Evolutionary conservation across 1,140 invertebrate genomes (phyloP).

Genomic region (Aphidius gifuensis): DNA sequence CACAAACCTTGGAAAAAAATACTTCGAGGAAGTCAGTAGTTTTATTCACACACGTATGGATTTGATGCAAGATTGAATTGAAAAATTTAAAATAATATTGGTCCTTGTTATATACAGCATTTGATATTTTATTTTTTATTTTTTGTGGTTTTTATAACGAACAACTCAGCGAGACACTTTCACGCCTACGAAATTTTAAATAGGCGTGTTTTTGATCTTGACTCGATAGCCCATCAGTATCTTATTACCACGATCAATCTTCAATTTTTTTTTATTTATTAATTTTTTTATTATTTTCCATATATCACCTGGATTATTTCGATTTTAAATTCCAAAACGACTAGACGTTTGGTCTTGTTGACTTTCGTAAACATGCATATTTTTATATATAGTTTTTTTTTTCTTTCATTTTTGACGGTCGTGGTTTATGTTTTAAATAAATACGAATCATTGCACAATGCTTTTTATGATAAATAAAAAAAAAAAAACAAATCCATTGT

Average conservation of each 20-base stretch:
- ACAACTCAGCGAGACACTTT: slow-evolving; percentile 7
- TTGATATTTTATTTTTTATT: slow-evolving; percentile 5
- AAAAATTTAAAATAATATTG: neutral
- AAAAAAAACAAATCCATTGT: no score
- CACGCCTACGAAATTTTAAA: slow-evolving; percentile 15
- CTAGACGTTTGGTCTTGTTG: no score
- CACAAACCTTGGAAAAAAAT: slow-evolving; percentile 17
- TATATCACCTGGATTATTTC: neutral
- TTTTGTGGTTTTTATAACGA: slow-evolving; percentile 2
- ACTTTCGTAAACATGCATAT: no score
- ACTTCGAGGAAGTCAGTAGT: slow-evolving; percentile 3
- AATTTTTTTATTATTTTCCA: neutral
- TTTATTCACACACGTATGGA: neutral
- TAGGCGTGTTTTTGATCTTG: slow-evolving; percentile 13
- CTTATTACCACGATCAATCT: slow-evolving; percentile 12
- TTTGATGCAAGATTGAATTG: slow-evolving; percentile 10
- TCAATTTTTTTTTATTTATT: neutral
- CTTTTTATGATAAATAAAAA: no score
- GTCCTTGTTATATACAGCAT: neutral
- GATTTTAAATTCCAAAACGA: no score
- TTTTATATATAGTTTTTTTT: no score
- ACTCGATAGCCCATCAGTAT: slow-evolving; percentile 11
- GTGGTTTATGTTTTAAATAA: no score
- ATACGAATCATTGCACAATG: no score
- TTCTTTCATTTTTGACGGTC: no score